Evolutionary conservation across 2,797 vertebrate species (phyloP).

Genomic region (Epinephelus malabaricus): DNA sequence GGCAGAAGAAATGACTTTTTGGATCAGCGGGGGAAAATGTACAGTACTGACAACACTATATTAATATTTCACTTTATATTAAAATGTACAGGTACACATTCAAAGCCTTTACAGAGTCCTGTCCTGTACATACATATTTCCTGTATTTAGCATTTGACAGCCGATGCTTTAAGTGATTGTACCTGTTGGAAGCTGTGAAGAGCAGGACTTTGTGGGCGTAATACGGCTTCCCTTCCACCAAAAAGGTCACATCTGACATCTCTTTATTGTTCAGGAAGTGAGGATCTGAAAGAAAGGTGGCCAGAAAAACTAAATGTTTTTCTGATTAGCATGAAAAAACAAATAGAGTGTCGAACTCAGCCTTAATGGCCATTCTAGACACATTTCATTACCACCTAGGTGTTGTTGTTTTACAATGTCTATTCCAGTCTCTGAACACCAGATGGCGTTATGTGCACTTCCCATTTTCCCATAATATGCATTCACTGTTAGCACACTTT

Average conservation of each 20-base stretch:
- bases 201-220: conserved; percentile 89
- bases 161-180: conserved; percentile 10
- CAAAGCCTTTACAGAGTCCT: neutral
- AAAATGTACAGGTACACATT: neutral
- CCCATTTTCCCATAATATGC: neutral
- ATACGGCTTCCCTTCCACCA: conserved; percentile 89
- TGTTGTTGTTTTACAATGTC: neutral
- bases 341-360: neutral
- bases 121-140: neutral
- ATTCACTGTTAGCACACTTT: neutral
- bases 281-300: conserved; percentile 79
- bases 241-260: conserved; percentile 89
- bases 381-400: neutral
- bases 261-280: conserved; percentile 89
- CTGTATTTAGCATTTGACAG: neutral
- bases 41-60: neutral
- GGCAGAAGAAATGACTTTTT: conserved; percentile 15
- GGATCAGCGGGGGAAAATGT: conserved; percentile 7
- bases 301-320: conserved; percentile 28
- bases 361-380: neutral
- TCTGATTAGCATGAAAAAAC: conserved; percentile 13
- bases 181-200: conserved; percentile 88
- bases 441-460: conserved; percentile 65
- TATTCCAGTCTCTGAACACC: conserved; percentile 52
- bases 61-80: neutral